A percentile compares a stretch with the other conserved stretches of the same genome.
phyloP scores from a whole-genome alignment of 2,888 invertebrate species.

The Acanthosepion esculentum region DNA sequence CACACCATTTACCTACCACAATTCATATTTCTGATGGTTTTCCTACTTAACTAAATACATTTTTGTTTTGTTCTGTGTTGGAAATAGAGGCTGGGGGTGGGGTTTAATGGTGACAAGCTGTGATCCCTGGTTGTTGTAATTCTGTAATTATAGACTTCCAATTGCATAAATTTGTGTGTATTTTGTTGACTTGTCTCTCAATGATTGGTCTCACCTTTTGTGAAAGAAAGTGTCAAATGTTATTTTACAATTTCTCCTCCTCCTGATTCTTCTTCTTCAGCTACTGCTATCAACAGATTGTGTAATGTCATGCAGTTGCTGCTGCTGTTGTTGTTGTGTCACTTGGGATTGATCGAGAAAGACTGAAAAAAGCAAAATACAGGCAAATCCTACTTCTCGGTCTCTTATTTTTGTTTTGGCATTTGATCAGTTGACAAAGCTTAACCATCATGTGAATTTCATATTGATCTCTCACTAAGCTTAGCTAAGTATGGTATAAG shows the following conservation, averaged over 20 bases:
- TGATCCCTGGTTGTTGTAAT: background rate
- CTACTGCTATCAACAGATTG: background rate
- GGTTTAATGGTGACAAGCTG: background rate
- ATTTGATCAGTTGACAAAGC: background rate
- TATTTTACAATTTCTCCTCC: background rate
- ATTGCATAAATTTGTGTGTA: background rate
- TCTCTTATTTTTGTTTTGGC: background rate
- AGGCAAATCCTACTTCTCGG: background rate
- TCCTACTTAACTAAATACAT: background rate
- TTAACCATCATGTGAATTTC: background rate
- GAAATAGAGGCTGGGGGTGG: background rate
- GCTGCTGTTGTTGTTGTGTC: background rate
- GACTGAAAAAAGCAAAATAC: background rate
- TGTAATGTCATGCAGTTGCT: background rate
- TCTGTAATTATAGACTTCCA: background rate
- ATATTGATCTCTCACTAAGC: background rate
- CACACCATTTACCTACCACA: background rate
- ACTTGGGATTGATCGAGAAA: background rate
- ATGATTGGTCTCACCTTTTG: background rate
- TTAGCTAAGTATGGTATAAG: background rate
- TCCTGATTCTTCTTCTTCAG: background rate
- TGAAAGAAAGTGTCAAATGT: background rate
- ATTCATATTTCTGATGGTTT: background rate
- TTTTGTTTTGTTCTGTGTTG: background rate
- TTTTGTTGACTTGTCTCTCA: background rate